These are phyloP conservation scores for Eolophus roseicapilla DNA, from an alignment of 2,113 vertebrate genomes.

Conservation along the genomic window DNA sequence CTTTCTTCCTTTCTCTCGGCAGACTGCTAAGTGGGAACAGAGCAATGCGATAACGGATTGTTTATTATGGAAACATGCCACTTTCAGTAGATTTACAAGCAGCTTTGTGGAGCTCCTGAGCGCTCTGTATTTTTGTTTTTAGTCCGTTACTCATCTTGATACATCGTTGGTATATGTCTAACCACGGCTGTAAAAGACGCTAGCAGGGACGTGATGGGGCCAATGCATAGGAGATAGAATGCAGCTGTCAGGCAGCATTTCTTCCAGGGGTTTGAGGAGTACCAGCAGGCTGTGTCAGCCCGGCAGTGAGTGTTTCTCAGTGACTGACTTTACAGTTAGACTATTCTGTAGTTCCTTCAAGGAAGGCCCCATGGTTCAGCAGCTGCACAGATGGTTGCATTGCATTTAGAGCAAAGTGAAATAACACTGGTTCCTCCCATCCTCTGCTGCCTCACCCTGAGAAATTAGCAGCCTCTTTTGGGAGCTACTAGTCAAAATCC, in stretches of 20 bases:
- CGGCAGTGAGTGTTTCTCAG: not conserved
- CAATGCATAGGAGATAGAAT: slow-evolving; percentile 42
- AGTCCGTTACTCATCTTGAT: slow-evolving; percentile 38
- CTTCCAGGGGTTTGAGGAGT: slow-evolving; percentile 30
- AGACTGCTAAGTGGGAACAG: not conserved
- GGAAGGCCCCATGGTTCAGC: not conserved
- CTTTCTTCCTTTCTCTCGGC: not conserved
- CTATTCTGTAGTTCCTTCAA: slow-evolving; percentile 12
- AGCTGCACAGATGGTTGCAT: slow-evolving; percentile 15
- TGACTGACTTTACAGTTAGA: slow-evolving; percentile 4
- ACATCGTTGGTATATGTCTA: not conserved
- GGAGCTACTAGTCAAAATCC: slow-evolving; percentile 41
- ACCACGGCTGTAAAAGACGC: not conserved
- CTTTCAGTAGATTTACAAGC: slow-evolving; percentile 41
- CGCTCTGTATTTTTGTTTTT: slow-evolving; percentile 4
- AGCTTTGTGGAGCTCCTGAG: slow-evolving; percentile 31
- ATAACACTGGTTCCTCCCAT: slow-evolving; percentile 40
- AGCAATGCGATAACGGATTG: not conserved
- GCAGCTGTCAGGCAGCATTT: slow-evolving; percentile 58
- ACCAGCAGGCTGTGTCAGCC: slow-evolving; percentile 58
- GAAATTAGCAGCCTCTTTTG: slow-evolving; percentile 49
- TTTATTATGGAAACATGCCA: slow-evolving; percentile 58
- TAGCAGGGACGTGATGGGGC: not conserved
- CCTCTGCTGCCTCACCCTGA: not conserved
- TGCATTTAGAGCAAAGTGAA: not conserved